These are phyloP conservation scores for Sthenelais limicola DNA, from an alignment of 2,888 invertebrate species.

Conservation along the genomic window DNA sequence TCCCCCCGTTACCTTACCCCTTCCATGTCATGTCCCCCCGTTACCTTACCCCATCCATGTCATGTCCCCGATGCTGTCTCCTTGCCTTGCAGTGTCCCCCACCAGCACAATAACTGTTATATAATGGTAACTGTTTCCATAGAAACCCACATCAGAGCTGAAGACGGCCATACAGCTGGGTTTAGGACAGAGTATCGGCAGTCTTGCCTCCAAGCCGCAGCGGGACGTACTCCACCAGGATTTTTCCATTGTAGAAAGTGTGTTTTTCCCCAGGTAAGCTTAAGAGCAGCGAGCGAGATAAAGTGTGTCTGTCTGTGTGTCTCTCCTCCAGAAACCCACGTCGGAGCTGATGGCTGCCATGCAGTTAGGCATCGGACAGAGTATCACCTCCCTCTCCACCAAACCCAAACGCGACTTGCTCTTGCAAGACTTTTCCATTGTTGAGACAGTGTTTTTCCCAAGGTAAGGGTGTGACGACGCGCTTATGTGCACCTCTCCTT, in stretches of 20 bases:
- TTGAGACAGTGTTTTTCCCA: slow-evolving; percentile 98
- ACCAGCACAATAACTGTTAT: no score
- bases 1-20: no score
- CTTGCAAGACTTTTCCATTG: slow-evolving; percentile 99
- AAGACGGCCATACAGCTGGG: slow-evolving; percentile 99
- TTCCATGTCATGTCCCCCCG: no score
- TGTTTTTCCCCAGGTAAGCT: slow-evolving; percentile 87
- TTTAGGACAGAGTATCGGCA: slow-evolving; percentile 87
- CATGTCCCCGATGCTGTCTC: no score
- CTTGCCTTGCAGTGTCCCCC: no score
- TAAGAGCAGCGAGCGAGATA: neutral
- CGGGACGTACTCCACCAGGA: slow-evolving; percentile 98
- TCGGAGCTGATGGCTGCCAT: slow-evolving; percentile 57
- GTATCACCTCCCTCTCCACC: slow-evolving; percentile 91
- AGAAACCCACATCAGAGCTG: slow-evolving; percentile 72
- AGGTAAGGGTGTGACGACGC: slow-evolving; percentile 75
- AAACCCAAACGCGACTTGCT: slow-evolving; percentile 97
- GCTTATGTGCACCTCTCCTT: no score
- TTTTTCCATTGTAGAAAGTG: slow-evolving; percentile 98
- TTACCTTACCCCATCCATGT: no score
- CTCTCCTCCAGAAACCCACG: slow-evolving; percentile 52
- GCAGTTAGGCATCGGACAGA: slow-evolving; percentile 84
- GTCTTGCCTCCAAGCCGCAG: slow-evolving; percentile 94
- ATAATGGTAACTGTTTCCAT: slow-evolving; percentile 48
- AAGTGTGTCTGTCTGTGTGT: slow-evolving; percentile 2